Percentiles rank a stretch among this genome's conserved stretches.
phyloP scores from a whole-genome alignment of 2,113 vertebrate species.

The Dipodomys ordii region DNA sequence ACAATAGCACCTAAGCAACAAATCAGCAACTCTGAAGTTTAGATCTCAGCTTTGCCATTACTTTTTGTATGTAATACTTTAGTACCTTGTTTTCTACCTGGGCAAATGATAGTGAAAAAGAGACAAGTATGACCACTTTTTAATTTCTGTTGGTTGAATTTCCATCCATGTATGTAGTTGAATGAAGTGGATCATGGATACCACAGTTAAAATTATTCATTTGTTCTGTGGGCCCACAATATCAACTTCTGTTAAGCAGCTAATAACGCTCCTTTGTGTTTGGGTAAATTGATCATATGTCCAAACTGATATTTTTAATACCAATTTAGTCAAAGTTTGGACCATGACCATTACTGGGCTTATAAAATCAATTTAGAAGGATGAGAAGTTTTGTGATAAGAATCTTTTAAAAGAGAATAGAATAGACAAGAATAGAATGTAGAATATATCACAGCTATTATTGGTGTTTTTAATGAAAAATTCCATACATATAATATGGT shows the following conservation, averaged over 20 bases:
- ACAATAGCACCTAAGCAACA: neutral
- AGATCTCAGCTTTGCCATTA: constrained; percentile 8
- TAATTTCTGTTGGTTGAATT: constrained; percentile 13
- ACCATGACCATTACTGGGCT: neutral
- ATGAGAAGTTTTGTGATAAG: neutral
- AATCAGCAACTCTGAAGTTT: neutral
- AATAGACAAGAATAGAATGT: neutral
- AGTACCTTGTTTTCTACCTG: neutral
- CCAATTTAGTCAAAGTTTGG: neutral
- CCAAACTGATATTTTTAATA: neutral
- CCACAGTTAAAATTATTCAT: neutral
- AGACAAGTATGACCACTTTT: neutral
- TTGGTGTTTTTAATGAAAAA: constrained; percentile 20
- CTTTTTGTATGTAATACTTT: neutral
- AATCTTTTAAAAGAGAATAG: neutral
- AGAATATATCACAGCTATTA: neutral
- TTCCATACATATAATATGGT: neutral
- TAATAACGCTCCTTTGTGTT: constrained; percentile 28
- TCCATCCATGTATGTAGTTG: neutral
- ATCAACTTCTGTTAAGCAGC: neutral
- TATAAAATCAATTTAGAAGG: constrained; percentile 22
- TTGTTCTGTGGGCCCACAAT: neutral
- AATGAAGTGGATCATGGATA: neutral
- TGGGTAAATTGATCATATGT: neutral
- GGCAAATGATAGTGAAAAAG: constrained; percentile 3